phyloP scores from a whole-genome alignment of 2,113 vertebrate species.

The Pongo pygmaeus region DNA sequence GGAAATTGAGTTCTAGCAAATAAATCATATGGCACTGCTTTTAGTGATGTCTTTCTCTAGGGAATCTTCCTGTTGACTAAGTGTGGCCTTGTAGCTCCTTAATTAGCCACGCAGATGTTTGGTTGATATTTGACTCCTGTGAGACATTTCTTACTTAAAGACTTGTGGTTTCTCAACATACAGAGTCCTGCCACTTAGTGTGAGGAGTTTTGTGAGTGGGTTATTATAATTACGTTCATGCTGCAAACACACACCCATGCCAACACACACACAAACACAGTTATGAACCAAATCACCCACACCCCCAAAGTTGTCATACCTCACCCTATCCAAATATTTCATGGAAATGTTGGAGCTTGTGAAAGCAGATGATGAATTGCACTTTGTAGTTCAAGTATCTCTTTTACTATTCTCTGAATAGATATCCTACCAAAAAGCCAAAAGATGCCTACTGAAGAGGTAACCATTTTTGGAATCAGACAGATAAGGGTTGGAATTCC shows the following conservation, averaged over 20 bases:
- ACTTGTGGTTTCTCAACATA: background rate
- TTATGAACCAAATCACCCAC: background rate
- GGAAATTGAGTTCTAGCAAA: slow-evolving; percentile 67
- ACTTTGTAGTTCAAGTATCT: background rate
- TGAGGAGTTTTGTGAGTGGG: background rate
- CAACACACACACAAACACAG: background rate
- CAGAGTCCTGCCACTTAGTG: background rate
- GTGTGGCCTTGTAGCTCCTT: slow-evolving; percentile 46
- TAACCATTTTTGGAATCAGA: background rate
- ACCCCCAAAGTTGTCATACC: background rate
- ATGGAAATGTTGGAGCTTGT: background rate
- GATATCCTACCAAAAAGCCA: background rate
- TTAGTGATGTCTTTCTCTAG: slow-evolving; percentile 49
- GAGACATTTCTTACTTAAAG: slow-evolving; percentile 62
- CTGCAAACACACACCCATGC: background rate
- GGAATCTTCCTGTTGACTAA: slow-evolving; percentile 59
- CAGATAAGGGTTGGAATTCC: background rate
- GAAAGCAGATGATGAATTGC: background rate
- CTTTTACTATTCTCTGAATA: background rate
- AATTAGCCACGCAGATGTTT: slow-evolving; percentile 56
- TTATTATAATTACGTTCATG: background rate
- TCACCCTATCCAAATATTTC: background rate
- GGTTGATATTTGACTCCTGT: slow-evolving; percentile 25
- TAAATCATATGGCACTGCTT: slow-evolving; percentile 64
- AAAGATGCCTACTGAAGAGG: background rate